Evolutionary conservation across 2,113 vertebrate genomes (phyloP).

Genomic region (Rhinopithecus roxellana): DNA sequence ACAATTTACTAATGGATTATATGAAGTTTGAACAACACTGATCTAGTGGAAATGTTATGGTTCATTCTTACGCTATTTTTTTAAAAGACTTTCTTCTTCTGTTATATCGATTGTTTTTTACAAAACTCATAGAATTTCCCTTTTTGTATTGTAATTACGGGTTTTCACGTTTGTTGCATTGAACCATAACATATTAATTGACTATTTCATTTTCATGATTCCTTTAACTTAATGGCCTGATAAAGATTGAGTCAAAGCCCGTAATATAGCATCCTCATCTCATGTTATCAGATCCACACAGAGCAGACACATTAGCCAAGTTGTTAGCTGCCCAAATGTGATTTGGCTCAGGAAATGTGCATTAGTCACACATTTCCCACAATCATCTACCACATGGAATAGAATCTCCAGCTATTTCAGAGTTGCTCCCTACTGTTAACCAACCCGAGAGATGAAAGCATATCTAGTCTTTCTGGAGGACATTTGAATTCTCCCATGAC

Average conservation of each 20-base stretch:
- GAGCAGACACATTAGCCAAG: slow-evolving; percentile 5
- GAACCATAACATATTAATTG: not conserved
- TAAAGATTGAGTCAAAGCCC: not conserved
- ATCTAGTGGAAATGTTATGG: not conserved
- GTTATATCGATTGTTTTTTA: not conserved
- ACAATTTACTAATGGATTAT: not conserved
- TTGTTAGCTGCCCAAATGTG: not conserved
- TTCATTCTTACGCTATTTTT: not conserved
- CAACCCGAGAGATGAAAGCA: not conserved
- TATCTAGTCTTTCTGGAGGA: not conserved
- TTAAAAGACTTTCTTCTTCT: not conserved
- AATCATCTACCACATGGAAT: not conserved
- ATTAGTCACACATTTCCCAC: slow-evolving; percentile 42
- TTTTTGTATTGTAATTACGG: not conserved
- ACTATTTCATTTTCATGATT: not conserved
- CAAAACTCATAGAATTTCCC: not conserved
- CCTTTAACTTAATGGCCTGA: slow-evolving; percentile 16
- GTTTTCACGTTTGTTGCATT: not conserved
- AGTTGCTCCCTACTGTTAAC: not conserved
- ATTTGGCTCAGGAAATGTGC: not conserved
- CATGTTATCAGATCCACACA: slow-evolving; percentile 13
- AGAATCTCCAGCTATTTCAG: not conserved
- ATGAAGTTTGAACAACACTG: not conserved
- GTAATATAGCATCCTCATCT: not conserved
- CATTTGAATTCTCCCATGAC: not conserved